Conservation (phyloP, 2,113 vertebrate species). For the Pygoscelis antarcticus region DNA sequence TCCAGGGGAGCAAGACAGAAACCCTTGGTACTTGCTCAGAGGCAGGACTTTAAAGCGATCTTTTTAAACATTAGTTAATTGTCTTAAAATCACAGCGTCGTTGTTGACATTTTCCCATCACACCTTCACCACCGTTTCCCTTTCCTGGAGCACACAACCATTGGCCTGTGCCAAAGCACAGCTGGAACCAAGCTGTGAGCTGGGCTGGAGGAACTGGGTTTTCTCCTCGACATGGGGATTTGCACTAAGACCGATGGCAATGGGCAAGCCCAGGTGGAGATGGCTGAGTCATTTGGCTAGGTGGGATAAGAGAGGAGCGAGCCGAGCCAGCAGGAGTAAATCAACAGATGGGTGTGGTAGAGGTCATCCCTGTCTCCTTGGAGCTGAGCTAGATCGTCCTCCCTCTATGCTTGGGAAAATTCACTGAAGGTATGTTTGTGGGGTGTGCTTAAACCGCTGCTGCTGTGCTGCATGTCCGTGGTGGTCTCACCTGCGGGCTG, state of each 20-base stretch:
- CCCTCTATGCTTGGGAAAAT: neutral
- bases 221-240: rapidly evolving
- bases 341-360: neutral
- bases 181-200: neutral
- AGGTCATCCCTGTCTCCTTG: neutral
- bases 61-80: neutral
- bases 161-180: neutral
- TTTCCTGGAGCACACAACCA: neutral
- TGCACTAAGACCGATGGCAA: too few species aligned
- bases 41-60: neutral
- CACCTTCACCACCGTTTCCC: neutral
- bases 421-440: neutral
- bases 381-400: rapidly evolving
- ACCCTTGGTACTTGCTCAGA: neutral
- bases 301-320: neutral
- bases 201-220: neutral
- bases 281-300: neutral
- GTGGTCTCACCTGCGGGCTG: rapidly evolving
- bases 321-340: neutral
- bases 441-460: neutral
- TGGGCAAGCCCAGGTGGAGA: neutral
- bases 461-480: rapidly evolving
- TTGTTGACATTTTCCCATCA: neutral
- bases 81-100: neutral
- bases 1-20: neutral